phyloP scores from a whole-genome alignment of 2,888 invertebrate species.

The Taphrorychus bicolor region DNA sequence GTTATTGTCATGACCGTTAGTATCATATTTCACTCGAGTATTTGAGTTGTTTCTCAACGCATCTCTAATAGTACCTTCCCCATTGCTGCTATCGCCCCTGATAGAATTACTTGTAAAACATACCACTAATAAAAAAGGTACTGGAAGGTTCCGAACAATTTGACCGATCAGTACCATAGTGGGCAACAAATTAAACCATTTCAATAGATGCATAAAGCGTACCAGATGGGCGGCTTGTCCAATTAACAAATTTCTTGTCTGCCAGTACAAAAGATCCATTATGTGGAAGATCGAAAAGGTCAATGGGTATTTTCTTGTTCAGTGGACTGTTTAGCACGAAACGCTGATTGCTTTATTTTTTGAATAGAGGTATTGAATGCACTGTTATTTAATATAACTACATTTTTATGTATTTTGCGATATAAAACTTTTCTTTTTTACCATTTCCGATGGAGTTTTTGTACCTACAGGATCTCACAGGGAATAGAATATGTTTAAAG shows the following conservation, averaged over 20 bases:
- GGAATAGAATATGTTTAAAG: no score
- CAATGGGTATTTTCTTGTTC: slow-evolving; percentile 15
- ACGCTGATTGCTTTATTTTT: no score
- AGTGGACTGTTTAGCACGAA: neutral
- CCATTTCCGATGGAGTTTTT: no score
- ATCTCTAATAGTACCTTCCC: slow-evolving; percentile 40
- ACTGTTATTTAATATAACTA: no score
- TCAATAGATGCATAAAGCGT: no score
- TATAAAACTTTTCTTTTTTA: no score
- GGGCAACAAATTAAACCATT: neutral
- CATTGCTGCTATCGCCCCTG: slow-evolving; percentile 3
- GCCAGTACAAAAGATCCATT: slow-evolving; percentile 6
- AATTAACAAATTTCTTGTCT: neutral
- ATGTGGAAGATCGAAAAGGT: slow-evolving; percentile 25
- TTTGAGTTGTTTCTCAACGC: slow-evolving; percentile 43
- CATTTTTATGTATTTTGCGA: no score
- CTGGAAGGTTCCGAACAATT: neutral
- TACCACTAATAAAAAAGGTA: neutral
- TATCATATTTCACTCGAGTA: neutral
- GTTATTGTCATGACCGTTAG: slow-evolving; percentile 18
- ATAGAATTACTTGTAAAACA: neutral
- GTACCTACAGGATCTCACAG: no score
- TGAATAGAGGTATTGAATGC: no score
- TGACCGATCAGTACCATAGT: neutral
- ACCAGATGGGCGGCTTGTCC: no score